phyloP scores from a whole-genome alignment of 2,888 invertebrate species.

The Thecophora atra region DNA sequence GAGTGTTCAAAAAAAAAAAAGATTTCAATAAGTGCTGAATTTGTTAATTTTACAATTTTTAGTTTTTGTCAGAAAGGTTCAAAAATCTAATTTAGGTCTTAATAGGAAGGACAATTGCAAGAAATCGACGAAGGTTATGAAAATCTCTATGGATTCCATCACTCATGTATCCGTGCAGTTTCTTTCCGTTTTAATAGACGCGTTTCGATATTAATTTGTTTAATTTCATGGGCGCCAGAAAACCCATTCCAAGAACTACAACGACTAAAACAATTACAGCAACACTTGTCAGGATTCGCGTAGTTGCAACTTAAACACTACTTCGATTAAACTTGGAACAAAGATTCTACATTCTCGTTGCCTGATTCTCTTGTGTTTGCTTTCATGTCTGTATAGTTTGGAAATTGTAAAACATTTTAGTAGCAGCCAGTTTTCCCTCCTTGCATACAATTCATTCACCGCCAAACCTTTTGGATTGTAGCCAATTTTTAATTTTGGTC shows the following conservation, averaged over 20 bases:
- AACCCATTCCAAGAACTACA: not conserved
- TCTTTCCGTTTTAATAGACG: not conserved
- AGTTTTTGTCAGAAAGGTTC: too few relatives aligned
- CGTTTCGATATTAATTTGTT: not conserved
- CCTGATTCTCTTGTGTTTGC: not conserved
- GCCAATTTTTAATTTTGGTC: constrained; percentile 12
- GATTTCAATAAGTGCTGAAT: too few relatives aligned
- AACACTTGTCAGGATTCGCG: not conserved
- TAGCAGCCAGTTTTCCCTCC: not conserved
- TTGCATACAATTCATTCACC: not conserved
- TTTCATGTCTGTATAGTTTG: not conserved
- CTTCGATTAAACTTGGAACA: not conserved
- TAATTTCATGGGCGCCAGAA: not conserved
- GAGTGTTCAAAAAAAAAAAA: too few relatives aligned
- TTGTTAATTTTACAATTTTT: too few relatives aligned
- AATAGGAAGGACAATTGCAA: too few relatives aligned
- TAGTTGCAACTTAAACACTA: constrained; percentile 1
- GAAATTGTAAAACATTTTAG: constrained; percentile 5
- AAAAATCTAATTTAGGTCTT: too few relatives aligned
- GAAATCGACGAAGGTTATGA: too few relatives aligned
- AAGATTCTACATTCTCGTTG: not conserved
- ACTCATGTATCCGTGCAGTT: not conserved
- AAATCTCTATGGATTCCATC: too few relatives aligned
- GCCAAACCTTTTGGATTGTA: constrained; percentile 11
- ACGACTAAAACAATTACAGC: not conserved